Evolutionary conservation across 2,113 vertebrate species (phyloP), one percentile per base, ranked within the genome.

Genomic region (Callionymus lyra): DNA sequence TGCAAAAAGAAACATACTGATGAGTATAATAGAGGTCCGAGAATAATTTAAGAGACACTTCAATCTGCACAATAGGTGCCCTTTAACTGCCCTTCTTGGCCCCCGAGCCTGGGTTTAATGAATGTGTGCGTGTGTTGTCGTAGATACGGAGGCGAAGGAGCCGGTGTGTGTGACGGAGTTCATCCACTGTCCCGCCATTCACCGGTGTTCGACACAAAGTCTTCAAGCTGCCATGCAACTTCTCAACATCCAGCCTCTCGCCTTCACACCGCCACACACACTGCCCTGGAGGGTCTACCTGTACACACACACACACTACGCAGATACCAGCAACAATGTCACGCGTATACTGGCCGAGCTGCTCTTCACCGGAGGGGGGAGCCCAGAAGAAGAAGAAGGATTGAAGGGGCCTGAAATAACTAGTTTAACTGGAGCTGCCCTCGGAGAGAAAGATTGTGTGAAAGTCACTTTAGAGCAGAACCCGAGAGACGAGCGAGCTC

Each of bases 211-310:
- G 0, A 83, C 88, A 0, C 88, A 91, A 12, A 80, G 80, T 37
- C 59, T 97, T 19, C 92, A 94, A 79, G 79, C 85, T 6, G 89
- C 90, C 6, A 82, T 98, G 49, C 88, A 85, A 6, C 82, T 93
- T 2, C 82, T 94, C 61, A 89, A 94, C 60, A 88, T 98, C 78
- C 93, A 94, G 65, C 86, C 88, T 1, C 80, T 98, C 19, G 95
- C 95, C 2, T 88, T 92, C 82, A 98, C 90, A 12, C 88, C 74
- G 9, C 61, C 79, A 1, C 80, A 84, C 3, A 48, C 78, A 1
- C 72, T 74, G 39, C 90, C 90, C 0, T 98, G 94, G 95, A 95
- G 90, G 55, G 90, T 90, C 36, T 98, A 92, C 64, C 77, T 98
- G 49, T 88, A 87, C 52, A 90, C 90, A 12, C 88, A 90, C 41